A percentile compares a stretch with the other conserved stretches of the same genome.
Evolutionary conservation across 2,113 vertebrate species (phyloP).

Genomic region (Serilophus lunatus): DNA sequence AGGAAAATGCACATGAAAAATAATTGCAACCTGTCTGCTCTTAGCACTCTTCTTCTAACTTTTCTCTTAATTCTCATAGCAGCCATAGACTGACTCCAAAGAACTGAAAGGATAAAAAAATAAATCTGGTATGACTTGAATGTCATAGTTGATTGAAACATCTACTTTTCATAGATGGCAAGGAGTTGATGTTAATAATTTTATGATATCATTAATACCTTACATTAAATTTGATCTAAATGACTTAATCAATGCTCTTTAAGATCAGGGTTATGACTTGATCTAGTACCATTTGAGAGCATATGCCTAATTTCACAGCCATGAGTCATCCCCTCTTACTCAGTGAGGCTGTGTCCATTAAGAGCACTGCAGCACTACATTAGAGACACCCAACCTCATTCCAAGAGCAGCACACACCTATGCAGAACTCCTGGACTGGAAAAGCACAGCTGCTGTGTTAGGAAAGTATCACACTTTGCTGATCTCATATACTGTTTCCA

Average conservation of each 20-base stretch:
- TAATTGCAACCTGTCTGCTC: not conserved
- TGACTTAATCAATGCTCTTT: not conserved
- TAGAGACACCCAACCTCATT: not conserved
- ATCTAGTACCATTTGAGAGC: not conserved
- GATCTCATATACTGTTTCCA: not conserved
- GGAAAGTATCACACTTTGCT: not conserved
- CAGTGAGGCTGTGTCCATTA: not conserved
- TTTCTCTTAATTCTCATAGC: not conserved
- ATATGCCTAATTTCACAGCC: rapidly evolving
- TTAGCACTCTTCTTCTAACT: not conserved
- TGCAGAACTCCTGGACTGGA: not conserved
- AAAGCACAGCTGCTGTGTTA: not conserved
- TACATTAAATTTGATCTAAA: not conserved
- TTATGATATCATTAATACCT: not conserved
- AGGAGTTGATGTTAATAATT: not conserved
- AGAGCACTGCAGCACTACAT: not conserved
- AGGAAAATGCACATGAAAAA: not conserved
- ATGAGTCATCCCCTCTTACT: not conserved
- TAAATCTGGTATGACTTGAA: not conserved
- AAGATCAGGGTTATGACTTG: not conserved
- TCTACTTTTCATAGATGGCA: not conserved
- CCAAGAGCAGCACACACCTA: not conserved
- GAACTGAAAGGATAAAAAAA: not conserved
- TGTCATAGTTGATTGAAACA: not conserved
- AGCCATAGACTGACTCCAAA: not conserved